A percentile compares a stretch with the other conserved stretches of the same genome.
phyloP scores from a whole-genome alignment of 2,888 invertebrate genomes.

The Eurois occulta region DNA sequence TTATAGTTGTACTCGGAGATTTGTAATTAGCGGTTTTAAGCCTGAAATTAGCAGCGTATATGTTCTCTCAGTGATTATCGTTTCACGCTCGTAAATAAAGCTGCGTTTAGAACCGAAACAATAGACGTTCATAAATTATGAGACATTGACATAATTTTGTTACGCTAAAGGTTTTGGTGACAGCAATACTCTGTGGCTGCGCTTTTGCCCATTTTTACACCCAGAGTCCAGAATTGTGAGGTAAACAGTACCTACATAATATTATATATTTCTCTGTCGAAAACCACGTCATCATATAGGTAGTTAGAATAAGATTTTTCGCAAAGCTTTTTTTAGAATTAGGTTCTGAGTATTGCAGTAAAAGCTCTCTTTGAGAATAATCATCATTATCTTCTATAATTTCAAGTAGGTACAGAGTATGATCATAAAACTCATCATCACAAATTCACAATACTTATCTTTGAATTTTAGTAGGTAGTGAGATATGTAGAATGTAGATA shows the following conservation, averaged over 20 bases:
- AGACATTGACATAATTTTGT: neutral
- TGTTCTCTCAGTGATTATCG: constrained; percentile 5
- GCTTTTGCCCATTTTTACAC: neutral
- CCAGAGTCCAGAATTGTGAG: neutral
- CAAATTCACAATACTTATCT: no score
- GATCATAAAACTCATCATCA: neutral
- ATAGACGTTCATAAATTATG: neutral
- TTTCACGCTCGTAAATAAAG: neutral
- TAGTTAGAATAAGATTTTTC: neutral
- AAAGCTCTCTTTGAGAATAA: neutral
- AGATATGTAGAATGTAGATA: neutral
- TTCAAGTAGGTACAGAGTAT: neutral
- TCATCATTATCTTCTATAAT: neutral
- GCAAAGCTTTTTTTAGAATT: neutral
- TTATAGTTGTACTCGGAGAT: constrained; percentile 21
- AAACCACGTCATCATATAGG: neutral
- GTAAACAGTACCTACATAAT: neutral
- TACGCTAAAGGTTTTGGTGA: neutral
- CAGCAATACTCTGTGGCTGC: neutral
- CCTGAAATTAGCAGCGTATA: constrained; percentile 3
- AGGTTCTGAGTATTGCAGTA: neutral
- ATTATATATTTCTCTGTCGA: neutral
- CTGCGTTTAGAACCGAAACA: neutral
- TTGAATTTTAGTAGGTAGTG: neutral
- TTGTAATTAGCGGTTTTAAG: constrained; percentile 22